Evolutionary conservation across 2,797 vertebrate species (phyloP), one percentile per base, ranked within the genome.

Genomic region (Xyrichtys novacula): DNA sequence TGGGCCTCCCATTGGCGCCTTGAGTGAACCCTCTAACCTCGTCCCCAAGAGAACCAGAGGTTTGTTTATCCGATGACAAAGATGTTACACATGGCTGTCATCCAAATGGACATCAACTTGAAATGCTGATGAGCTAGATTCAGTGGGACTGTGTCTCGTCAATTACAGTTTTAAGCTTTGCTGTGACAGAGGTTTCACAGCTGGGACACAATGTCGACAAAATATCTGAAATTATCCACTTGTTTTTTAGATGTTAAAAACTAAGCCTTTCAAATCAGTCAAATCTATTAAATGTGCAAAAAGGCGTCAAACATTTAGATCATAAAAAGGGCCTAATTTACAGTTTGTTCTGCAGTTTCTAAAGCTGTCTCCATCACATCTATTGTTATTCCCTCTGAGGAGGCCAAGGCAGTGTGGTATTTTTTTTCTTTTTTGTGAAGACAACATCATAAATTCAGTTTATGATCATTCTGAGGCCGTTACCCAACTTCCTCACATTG

Each of bases 81-180:
- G 57, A 75, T 44, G 43, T 36, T 28, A 44, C 52, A 39, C 16
- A 28, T 48, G 40, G 64, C 31, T 6, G 5, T 8, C 6, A 28
- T 48, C 15, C 14, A 48, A 28, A 72, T 85, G 83, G 65, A 86
- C 79, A 88, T 82, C 84, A 89, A 72, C 46, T 69, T 55, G 36
- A 84, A 89, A 29, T 76, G 83, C 87, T 90, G 86, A 90, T 63
- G 31, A 73, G 67, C 65, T 83, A 74, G 29, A 38, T 80, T 80
- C 46, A 36, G 32, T 43, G 54, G 57, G 59, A 76, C 69, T 56
- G 62, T 72, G n/a, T n/a, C n/a, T 76, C 79, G 65, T 76, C n/a
- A 14, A 80, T 80, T 64, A 55, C 48, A 14, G 57, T 44, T 79
- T 50, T 60, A 59, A 40, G 25, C 70, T 34, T 39, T 61, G 53